These are phyloP conservation scores for Brachylomia viminalis DNA, from an alignment of 2,888 invertebrate genomes.

Conservation along the genomic window DNA sequence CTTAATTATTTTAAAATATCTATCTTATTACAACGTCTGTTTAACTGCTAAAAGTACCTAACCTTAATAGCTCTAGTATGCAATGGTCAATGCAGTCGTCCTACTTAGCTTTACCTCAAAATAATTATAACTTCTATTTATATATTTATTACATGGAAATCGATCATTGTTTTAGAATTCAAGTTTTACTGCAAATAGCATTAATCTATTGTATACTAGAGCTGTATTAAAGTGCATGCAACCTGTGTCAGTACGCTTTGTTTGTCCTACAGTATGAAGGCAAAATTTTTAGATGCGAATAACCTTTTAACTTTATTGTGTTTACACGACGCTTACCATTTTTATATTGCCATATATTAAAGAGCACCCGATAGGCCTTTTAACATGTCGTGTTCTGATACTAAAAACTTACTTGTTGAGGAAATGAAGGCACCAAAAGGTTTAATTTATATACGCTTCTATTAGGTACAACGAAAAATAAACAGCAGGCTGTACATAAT, in stretches of 20 bases:
- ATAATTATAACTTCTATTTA: slow-evolving; percentile 11
- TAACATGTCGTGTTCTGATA: not conserved
- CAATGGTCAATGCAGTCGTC: slow-evolving; percentile 33
- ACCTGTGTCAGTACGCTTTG: slow-evolving; percentile 32
- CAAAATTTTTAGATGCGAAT: slow-evolving; percentile 44
- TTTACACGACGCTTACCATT: slow-evolving; percentile 47
- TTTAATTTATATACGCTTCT: slow-evolving; percentile 22
- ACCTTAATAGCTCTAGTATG: slow-evolving; percentile 56
- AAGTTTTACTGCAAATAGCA: not conserved
- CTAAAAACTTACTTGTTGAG: slow-evolving; percentile 12
- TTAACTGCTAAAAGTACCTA: slow-evolving; percentile 49
- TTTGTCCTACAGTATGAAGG: slow-evolving; percentile 20
- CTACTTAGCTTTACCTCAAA: slow-evolving; percentile 15
- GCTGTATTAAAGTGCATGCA: slow-evolving; percentile 35
- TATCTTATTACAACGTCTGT: slow-evolving; percentile 57
- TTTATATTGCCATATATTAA: slow-evolving; percentile 21
- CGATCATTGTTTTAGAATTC: slow-evolving; percentile 9
- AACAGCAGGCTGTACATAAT: not conserved
- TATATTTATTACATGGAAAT: slow-evolving; percentile 28
- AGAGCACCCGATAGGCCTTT: not conserved
- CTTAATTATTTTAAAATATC: slow-evolving; percentile 47
- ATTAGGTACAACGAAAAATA: slow-evolving; percentile 3
- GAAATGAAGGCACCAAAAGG: slow-evolving; percentile 51
- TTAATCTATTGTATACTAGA: slow-evolving; percentile 54
- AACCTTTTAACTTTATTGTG: slow-evolving; percentile 6